Percentiles rank a stretch among this genome's conserved stretches.
Evolutionary conservation across 2,888 invertebrate genomes (phyloP).

Genomic region (Tachina grossa): DNA sequence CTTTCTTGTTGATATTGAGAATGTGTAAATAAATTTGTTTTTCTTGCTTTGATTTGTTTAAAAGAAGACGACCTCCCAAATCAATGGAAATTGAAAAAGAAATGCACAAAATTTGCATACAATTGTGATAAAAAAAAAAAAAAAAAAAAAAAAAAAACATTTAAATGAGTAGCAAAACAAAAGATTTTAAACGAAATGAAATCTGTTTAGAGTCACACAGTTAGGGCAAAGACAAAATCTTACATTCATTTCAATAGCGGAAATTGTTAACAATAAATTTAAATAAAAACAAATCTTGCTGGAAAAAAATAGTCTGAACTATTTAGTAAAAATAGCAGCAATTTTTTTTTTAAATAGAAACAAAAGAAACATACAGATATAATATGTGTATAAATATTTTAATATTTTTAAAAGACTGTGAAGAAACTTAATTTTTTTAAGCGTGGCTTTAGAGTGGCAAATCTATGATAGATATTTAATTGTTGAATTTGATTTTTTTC

Average conservation of each 20-base stretch:
- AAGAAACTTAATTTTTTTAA: constrained; percentile 19
- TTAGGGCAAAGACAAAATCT: neutral
- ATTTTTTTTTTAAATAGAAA: neutral
- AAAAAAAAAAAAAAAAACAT: constrained; percentile 47
- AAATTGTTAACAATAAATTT: constrained; percentile 28
- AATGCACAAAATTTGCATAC: constrained; percentile 61
- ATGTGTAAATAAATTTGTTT: neutral
- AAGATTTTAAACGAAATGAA: constrained; percentile 36
- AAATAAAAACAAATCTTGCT: neutral
- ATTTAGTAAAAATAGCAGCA: neutral
- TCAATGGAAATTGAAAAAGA: constrained; percentile 43
- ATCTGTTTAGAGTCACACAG: constrained; percentile 21
- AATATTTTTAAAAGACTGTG: neutral
- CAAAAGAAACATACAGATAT: neutral
- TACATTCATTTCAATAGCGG: constrained; percentile 17
- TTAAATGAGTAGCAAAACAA: constrained; percentile 43
- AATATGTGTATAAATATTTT: neutral
- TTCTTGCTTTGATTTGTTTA: neutral
- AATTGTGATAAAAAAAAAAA: constrained; percentile 61
- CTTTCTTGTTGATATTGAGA: constrained; percentile 31
- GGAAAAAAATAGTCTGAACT: neutral
- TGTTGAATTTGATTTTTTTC: neutral
- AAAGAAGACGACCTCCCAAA: constrained; percentile 27
- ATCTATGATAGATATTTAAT: constrained; percentile 2
- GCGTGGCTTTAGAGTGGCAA: constrained; percentile 17